phyloP scores from a whole-genome alignment of 1,140 invertebrate genomes.

The Plutomurus gul region DNA sequence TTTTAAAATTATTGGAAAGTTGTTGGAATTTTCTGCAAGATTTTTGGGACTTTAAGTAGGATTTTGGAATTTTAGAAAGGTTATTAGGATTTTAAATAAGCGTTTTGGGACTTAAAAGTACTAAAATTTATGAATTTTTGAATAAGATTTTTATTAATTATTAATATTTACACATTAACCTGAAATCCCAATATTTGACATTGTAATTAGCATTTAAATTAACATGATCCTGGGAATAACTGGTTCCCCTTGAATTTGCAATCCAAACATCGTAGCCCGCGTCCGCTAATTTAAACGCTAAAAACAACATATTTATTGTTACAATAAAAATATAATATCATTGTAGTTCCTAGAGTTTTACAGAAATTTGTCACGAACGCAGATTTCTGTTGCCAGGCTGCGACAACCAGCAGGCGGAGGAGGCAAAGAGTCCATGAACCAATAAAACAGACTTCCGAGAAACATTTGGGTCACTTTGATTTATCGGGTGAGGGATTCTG shows the following conservation, averaged over 20 bases:
- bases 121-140: background rate
- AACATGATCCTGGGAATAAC: background rate
- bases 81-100: too few species aligned
- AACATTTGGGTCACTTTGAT: background rate
- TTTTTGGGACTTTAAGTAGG: too few species aligned
- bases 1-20: background rate
- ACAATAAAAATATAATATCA: background rate
- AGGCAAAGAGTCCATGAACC: background rate
- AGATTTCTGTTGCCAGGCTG: background rate
- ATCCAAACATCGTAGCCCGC: background rate
- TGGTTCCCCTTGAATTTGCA: background rate
- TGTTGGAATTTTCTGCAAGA: background rate
- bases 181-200: background rate
- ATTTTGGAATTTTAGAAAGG: too few species aligned
- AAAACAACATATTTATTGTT: background rate
- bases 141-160: background rate
- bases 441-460: background rate
- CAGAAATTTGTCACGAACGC: too few species aligned
- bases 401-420: background rate
- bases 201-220: background rate
- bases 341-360: background rate
- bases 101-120: too few species aligned
- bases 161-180: background rate
- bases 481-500: background rate
- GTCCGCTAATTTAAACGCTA: background rate